Evolutionary conservation across 2,797 vertebrate genomes (phyloP).

Genomic region (Molothrus ater): DNA sequence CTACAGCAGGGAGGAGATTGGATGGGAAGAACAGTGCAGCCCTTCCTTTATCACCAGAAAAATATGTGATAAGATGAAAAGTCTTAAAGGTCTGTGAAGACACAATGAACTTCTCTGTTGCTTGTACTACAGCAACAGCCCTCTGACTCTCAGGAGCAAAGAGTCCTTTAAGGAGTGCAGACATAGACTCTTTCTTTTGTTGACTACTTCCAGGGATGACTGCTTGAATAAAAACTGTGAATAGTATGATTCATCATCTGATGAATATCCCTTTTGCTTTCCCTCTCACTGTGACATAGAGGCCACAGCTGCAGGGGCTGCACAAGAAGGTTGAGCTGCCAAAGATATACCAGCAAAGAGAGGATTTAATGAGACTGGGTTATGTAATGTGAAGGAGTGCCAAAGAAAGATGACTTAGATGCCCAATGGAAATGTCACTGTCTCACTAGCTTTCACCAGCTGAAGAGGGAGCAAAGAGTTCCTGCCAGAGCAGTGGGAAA

Average conservation of each 20-base stretch:
- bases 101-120: constrained; percentile 37
- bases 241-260: constrained; percentile 50
- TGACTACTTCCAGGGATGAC: constrained; percentile 24
- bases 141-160: constrained; percentile 21
- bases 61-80: constrained; percentile 34
- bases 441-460: not conserved
- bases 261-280: constrained; percentile 43
- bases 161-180: not conserved
- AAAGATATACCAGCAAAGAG: not conserved
- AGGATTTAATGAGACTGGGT: not conserved
- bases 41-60: constrained; percentile 16
- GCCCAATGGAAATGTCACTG: not conserved
- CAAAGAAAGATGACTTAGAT: not conserved
- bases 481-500: not conserved
- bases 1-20: not conserved
- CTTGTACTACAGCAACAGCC: not conserved
- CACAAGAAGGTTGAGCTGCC: not conserved
- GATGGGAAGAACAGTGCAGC: not conserved
- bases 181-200: constrained; percentile 5
- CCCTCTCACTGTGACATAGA: not conserved
- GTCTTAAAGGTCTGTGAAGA: not conserved
- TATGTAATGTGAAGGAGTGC: not conserved
- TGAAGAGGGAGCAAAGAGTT: not conserved
- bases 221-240: constrained; percentile 33
- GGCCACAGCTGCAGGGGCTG: constrained; percentile 42